Evolutionary conservation across 2,888 invertebrate species (phyloP).

Genomic region (Apamea monoglypha): DNA sequence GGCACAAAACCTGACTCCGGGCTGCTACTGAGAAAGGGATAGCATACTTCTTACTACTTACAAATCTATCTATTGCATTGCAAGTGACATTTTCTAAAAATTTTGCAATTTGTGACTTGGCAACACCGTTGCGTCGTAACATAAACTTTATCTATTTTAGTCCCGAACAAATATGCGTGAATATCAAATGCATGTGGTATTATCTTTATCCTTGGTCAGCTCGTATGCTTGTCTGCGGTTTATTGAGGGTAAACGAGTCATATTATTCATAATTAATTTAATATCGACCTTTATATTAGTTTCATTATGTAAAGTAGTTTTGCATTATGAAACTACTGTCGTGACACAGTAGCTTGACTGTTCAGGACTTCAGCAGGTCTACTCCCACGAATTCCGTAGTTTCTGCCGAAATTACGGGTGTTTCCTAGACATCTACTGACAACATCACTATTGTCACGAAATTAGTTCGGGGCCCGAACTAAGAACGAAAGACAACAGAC

Average conservation of each 20-base stretch:
- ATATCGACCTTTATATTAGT: background rate
- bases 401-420: background rate
- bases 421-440: background rate
- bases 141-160: conserved; percentile 20
- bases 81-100: background rate
- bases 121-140: background rate
- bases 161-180: conserved; percentile 17
- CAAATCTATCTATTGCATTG: background rate
- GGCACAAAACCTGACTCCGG: background rate
- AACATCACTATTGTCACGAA: background rate
- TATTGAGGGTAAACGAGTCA: conserved; percentile 12
- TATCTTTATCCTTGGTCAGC: conserved; percentile 32
- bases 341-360: background rate
- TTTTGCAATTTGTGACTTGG: conserved; percentile 2
- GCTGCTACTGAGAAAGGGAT: background rate
- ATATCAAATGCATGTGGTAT: conserved; percentile 22
- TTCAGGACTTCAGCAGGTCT: background rate
- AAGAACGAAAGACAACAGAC: no score
- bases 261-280: background rate
- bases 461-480: background rate
- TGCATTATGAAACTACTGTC: background rate
- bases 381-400: background rate
- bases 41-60: background rate
- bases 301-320: background rate
- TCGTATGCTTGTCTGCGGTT: conserved; percentile 44